Evolutionary conservation across 2,797 vertebrate species (phyloP).

Genomic region (Bovichtus variegatus): DNA sequence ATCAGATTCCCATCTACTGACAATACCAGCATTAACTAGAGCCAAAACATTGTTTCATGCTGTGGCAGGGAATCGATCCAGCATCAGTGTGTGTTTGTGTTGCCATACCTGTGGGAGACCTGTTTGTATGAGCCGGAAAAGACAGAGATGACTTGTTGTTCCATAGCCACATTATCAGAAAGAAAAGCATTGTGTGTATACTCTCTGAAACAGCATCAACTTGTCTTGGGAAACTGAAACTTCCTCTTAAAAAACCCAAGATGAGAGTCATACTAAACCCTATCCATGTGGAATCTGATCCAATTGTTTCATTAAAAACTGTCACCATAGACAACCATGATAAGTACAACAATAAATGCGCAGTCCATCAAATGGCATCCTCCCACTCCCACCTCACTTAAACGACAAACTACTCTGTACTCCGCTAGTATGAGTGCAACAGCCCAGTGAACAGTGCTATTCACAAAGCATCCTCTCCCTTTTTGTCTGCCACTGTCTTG

Average conservation of each 20-base stretch:
- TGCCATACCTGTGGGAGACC: neutral
- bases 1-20: neutral
- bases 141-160: conserved; percentile 27
- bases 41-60: neutral
- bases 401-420: conserved; percentile 21
- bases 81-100: neutral
- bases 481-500: conserved; percentile 33
- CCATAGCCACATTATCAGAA: too few species aligned
- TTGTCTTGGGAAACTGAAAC: neutral
- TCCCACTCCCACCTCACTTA: neutral
- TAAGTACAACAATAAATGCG: conserved; percentile 11
- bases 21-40: neutral
- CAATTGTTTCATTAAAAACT: neutral
- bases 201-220: neutral
- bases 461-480: conserved; percentile 34
- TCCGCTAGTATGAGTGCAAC: conserved; percentile 1
- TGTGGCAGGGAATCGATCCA: neutral
- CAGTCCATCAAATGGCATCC: conserved; percentile 16
- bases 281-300: neutral
- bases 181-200: too few species aligned
- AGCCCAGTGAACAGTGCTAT: neutral
- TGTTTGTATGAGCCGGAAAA: conserved; percentile 1
- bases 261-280: neutral
- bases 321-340: neutral
- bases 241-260: neutral